phyloP scores from a whole-genome alignment of 2,888 invertebrate genomes.

The Xylocampa areola region DNA sequence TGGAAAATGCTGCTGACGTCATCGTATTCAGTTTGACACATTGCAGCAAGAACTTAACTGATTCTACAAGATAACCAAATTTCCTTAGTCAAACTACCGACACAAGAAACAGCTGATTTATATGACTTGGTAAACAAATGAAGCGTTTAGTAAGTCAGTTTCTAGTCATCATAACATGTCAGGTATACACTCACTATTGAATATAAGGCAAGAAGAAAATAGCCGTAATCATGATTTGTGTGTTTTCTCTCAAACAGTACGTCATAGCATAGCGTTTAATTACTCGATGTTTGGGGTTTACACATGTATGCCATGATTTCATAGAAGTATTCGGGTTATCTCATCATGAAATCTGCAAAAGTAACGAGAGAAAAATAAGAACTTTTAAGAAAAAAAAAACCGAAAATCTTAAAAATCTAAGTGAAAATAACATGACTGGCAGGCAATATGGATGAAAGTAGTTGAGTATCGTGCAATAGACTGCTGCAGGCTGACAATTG shows the following conservation, averaged over 20 bases:
- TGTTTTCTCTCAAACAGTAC: slow-evolving; percentile 40
- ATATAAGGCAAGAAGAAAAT: slow-evolving; percentile 36
- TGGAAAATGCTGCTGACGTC: no score
- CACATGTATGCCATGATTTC: slow-evolving; percentile 1
- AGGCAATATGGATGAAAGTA: no score
- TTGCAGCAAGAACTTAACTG: not conserved
- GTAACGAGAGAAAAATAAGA: no score
- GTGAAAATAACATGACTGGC: no score
- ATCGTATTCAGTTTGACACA: no score
- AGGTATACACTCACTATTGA: slow-evolving; percentile 30
- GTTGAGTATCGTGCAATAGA: no score
- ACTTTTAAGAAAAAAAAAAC: no score
- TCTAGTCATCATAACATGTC: slow-evolving; percentile 44
- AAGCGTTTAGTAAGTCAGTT: slow-evolving; percentile 36
- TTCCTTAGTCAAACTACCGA: slow-evolving; percentile 12
- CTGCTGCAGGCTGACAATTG: no score
- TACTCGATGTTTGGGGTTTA: slow-evolving; percentile 9
- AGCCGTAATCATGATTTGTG: slow-evolving; percentile 27
- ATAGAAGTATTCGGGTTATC: not conserved
- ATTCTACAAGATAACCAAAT: slow-evolving; percentile 14
- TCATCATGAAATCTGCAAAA: not conserved
- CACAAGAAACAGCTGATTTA: slow-evolving; percentile 35
- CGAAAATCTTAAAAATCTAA: no score
- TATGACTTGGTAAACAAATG: slow-evolving; percentile 42
- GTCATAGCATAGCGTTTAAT: slow-evolving; percentile 6